Conservation (phyloP, 2,113 vertebrate species). For the Oreotragus oreotragus region DNA sequence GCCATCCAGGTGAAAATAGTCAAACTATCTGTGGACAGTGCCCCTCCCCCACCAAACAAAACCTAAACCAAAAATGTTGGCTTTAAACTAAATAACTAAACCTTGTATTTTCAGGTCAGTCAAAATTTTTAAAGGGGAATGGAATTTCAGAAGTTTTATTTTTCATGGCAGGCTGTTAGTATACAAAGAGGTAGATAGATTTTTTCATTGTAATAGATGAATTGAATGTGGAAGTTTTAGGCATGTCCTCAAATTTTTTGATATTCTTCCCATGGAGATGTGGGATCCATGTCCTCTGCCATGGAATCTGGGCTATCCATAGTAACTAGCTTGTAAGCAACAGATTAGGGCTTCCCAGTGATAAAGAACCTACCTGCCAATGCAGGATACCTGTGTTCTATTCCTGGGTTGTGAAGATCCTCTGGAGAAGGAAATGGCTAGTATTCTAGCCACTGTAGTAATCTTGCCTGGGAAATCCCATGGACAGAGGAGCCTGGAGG, state of each 20-base stretch:
- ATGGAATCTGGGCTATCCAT: not conserved
- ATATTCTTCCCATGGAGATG: not conserved
- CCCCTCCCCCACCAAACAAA: not conserved
- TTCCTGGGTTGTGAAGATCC: not conserved
- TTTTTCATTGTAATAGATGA: not conserved
- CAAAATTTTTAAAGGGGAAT: not conserved
- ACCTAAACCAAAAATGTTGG: not conserved
- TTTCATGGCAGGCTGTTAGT: not conserved
- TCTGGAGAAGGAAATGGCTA: not conserved
- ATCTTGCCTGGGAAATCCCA: not conserved
- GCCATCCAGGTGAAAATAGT: not conserved
- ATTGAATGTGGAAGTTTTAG: not conserved
- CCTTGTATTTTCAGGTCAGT: not conserved
- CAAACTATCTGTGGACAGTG: not conserved
- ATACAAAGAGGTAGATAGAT: not conserved
- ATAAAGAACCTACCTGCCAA: not conserved
- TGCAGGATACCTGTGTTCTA: not conserved
- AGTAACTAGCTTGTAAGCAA: not conserved
- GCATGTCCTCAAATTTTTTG: not conserved
- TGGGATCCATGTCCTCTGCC: not conserved
- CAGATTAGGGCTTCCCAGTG: not conserved
- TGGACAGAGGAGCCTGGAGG: not conserved
- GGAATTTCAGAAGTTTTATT: not conserved
- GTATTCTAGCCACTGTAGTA: not conserved
- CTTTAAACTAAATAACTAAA: conserved; percentile 19